Evolutionary conservation across 1,140 invertebrate species (phyloP).

Genomic region (Euschistus heros): DNA sequence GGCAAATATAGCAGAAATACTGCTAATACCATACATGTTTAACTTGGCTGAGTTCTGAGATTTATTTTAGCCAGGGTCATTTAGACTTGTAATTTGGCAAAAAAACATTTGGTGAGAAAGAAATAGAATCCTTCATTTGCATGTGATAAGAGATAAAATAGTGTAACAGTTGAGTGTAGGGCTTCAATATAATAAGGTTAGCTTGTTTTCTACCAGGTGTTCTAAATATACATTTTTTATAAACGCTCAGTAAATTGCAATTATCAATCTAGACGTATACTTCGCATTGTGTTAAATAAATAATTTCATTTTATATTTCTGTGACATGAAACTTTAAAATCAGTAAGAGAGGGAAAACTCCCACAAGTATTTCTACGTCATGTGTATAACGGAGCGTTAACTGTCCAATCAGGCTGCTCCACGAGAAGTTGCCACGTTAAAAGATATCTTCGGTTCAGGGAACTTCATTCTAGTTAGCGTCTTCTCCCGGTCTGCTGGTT

Average conservation of each 20-base stretch:
- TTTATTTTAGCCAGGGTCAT: conserved; percentile 14
- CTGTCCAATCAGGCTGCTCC: conserved; percentile 19
- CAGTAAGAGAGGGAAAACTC: background rate
- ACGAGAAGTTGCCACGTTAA: conserved; percentile 19
- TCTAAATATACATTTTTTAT: too few species aligned
- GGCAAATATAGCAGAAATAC: too few species aligned
- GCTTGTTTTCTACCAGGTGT: too few species aligned
- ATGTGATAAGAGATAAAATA: too few species aligned
- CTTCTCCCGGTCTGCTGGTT: background rate
- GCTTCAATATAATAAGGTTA: too few species aligned
- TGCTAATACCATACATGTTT: too few species aligned
- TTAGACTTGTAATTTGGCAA: background rate
- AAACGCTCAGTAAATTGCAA: too few species aligned
- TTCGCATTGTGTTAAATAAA: background rate
- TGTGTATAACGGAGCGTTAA: conserved; percentile 10
- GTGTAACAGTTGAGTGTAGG: too few species aligned
- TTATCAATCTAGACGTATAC: too few species aligned
- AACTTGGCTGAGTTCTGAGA: too few species aligned
- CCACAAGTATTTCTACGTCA: conserved; percentile 1
- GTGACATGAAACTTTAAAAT: background rate
- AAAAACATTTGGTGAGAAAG: too few species aligned
- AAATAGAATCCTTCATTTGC: too few species aligned
- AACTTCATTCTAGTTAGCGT: background rate
- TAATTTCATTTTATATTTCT: background rate
- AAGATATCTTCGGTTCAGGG: background rate